Evolutionary conservation across 2,888 invertebrate genomes (phyloP), one percentile per base, ranked within the genome.

Genomic region (Epistrophe grossulariae): DNA sequence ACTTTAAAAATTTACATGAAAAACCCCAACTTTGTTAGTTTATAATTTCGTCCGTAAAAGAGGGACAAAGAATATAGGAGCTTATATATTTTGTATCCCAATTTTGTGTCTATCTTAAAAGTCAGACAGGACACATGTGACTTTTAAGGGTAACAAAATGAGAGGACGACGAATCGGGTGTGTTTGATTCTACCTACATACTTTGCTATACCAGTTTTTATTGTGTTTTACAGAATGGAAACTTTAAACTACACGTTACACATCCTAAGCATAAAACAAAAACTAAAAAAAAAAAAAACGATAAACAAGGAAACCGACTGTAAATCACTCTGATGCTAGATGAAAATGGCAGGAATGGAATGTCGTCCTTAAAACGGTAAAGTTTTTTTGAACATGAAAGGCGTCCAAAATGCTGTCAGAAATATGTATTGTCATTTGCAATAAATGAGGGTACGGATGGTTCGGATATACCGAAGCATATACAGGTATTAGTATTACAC

Each of bases 291-390:
- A 11, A 60, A 38, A 38, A 17, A 35, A 62, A 43, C 10, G 15
- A 43, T 64, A 43, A 64, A 64, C 62, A 43, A 43, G 24, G 43
- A 24, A 64, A 40, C 43, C 43, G n/a, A 64, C 19, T 38, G 62
- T 64, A 64, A 64, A 64, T 64, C 43, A 64, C 62, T 64, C 28
- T 64, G 38, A 28, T 62, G 35, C 17, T 19, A 4, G 10, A 60
- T 60, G 59, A 11, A 17, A 38, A 38, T 60, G 59, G 13, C 59
- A 35, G 35, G 35, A 59, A n/a, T 10, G 38, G 17, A 11, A 28
- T 28, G 9, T 15, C 28, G 13, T 57, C 3, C 28, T 57, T 57
- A 31, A 64, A 64, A 64, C 15, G 43, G 31, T 0, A 3, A 64
- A 43, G 8, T 10, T 38, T 59, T 59, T 15, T 5, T 13, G n/a